Percentiles rank a stretch among this genome's conserved stretches.
Evolutionary conservation across 1,140 invertebrate genomes (phyloP).

Genomic region (Drosophila gunungcola): DNA sequence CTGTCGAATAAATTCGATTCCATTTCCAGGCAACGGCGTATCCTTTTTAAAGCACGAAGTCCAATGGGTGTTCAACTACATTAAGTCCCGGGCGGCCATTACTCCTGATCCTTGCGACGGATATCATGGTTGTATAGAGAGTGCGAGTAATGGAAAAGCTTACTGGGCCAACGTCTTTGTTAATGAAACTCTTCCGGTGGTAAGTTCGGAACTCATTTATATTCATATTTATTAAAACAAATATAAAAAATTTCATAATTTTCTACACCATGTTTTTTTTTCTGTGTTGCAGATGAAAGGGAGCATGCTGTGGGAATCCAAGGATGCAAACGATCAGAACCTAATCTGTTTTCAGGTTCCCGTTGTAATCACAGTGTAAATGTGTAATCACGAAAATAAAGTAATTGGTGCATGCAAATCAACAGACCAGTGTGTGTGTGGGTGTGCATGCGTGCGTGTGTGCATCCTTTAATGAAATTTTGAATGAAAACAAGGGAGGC

Average conservation of each 20-base stretch:
- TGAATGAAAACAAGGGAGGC: conserved; percentile 64
- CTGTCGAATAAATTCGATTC: neutral
- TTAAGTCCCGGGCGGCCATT: conserved; percentile 66
- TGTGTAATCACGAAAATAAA: conserved; percentile 66
- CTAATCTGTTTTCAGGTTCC: conserved; percentile 81
- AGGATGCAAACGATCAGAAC: conserved; percentile 59
- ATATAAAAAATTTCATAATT: no score
- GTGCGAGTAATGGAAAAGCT: conserved; percentile 62
- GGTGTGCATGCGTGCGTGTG: conserved; percentile 11
- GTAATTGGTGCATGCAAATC: conserved; percentile 79
- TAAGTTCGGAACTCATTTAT: conserved; percentile 29
- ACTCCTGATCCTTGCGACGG: conserved; percentile 80
- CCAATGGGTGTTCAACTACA: conserved; percentile 71
- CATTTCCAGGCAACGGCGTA: conserved; percentile 59
- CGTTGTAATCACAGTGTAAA: conserved; percentile 66
- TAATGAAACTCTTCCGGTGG: conserved; percentile 66
- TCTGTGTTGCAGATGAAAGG: conserved; percentile 61
- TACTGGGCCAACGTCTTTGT: conserved; percentile 76
- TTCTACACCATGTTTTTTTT: neutral
- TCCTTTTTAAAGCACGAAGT: conserved; percentile 70
- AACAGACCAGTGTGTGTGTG: conserved; percentile 10
- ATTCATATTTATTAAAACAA: no score
- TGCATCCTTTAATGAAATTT: conserved; percentile 75
- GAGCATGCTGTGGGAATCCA: conserved; percentile 78
- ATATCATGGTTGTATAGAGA: conserved; percentile 64